These are phyloP conservation scores for Oreocharis arfaki DNA, from an alignment of 2,113 vertebrate genomes.

Conservation along the genomic window DNA sequence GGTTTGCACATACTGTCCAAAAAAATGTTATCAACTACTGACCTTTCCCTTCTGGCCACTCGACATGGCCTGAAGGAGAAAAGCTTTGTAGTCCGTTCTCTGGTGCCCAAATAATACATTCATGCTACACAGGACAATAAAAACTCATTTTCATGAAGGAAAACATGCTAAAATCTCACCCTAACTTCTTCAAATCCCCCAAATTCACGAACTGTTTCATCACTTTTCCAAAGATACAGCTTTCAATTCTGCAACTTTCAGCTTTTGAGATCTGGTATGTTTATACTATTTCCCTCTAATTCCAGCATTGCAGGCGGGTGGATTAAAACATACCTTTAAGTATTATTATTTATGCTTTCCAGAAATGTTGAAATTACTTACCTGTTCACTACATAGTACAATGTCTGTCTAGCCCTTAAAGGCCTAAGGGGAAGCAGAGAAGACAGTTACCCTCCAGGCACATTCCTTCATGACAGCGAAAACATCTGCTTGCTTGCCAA, in stretches of 20 bases:
- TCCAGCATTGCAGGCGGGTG: background rate
- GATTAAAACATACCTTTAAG: background rate
- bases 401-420: background rate
- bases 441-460: background rate
- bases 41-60: background rate
- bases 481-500: background rate
- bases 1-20: background rate
- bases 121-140: background rate
- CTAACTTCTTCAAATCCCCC: background rate
- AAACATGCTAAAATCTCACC: background rate
- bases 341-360: background rate
- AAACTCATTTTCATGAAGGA: background rate
- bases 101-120: background rate
- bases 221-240: background rate
- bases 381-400: background rate
- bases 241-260: background rate
- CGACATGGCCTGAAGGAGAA: background rate
- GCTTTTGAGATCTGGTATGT: background rate
- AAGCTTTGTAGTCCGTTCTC: background rate
- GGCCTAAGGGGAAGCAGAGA: background rate
- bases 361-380: background rate
- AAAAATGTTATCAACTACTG: background rate
- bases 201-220: background rate
- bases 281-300: background rate
- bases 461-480: background rate